Evolutionary conservation across 37 sponge, comb jelly and placozoan species (phyloP).

Genomic region (Axinella damicornis): DNA sequence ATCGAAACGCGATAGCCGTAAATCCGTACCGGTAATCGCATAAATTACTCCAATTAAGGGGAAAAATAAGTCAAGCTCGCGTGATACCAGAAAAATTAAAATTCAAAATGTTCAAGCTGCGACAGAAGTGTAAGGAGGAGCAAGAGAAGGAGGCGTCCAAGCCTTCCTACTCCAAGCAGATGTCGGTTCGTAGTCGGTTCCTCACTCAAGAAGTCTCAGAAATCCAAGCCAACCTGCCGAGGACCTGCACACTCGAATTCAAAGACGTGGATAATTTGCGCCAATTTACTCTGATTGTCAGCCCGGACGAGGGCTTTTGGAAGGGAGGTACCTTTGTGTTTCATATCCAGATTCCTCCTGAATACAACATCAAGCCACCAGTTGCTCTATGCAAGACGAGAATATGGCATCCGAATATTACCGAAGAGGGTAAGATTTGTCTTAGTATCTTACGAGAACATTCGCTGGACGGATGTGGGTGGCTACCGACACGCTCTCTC

Average conservation of each 20-base stretch:
- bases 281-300: constrained; percentile 56
- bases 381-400: constrained; percentile 57
- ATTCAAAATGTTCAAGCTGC: constrained; percentile 76
- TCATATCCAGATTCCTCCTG: constrained; percentile 62
- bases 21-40: too few relatives aligned
- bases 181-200: constrained; percentile 72
- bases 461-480: constrained; percentile 77
- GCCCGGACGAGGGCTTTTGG: constrained; percentile 88
- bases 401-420: constrained; percentile 91
- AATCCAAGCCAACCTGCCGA: constrained; percentile 47
- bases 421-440: constrained; percentile 86
- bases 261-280: constrained; percentile 75
- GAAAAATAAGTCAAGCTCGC: background rate
- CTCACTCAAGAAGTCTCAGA: constrained; percentile 77
- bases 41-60: background rate
- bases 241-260: constrained; percentile 65
- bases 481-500: constrained; percentile 83
- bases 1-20: too few relatives aligned
- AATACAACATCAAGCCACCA: constrained; percentile 85
- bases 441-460: constrained; percentile 82
- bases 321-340: constrained; percentile 77
- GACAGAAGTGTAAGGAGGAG: constrained; percentile 82
- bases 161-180: constrained; percentile 52
- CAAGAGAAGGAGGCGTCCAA: constrained; percentile 28
- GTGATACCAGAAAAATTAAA: background rate